Percentiles rank a stretch among this genome's conserved stretches.
Conservation (phyloP, 2,113 vertebrate species). For the Oncorhynchus masou region DNA sequence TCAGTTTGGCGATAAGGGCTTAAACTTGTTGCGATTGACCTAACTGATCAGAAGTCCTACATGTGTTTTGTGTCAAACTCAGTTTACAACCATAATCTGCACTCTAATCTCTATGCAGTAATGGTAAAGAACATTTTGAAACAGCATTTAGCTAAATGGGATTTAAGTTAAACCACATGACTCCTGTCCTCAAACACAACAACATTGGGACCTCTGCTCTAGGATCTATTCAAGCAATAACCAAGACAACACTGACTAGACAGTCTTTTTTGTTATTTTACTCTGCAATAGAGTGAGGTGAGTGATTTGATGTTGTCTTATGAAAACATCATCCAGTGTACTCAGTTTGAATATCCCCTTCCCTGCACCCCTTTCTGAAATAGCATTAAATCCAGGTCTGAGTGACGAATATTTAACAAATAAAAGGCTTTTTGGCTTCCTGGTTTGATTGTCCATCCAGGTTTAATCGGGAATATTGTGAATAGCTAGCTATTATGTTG, state of each 20-base stretch:
- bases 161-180: constrained; percentile 18
- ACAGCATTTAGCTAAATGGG: constrained; percentile 30
- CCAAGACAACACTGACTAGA: constrained; percentile 10
- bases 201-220: background rate
- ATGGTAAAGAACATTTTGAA: constrained; percentile 19
- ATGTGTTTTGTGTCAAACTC: constrained; percentile 27
- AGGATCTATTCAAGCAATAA: constrained; percentile 6
- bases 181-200: background rate
- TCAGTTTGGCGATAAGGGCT: background rate
- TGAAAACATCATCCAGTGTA: background rate
- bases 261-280: background rate
- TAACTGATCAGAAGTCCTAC: constrained; percentile 20
- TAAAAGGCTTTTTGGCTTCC: constrained; percentile 69
- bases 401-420: constrained; percentile 59
- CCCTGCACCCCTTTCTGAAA: constrained; percentile 35
- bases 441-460: constrained; percentile 49
- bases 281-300: too few relatives aligned
- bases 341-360: constrained; percentile 34
- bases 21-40: constrained; percentile 15
- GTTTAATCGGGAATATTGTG: constrained; percentile 74
- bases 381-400: constrained; percentile 48
- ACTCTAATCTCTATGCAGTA: constrained; percentile 11
- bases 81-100: constrained; percentile 38
- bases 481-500: constrained; percentile 55
- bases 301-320: too few relatives aligned